Conservation (phyloP, 2,888 invertebrate species). For the Chrysodeixis includens region DNA sequence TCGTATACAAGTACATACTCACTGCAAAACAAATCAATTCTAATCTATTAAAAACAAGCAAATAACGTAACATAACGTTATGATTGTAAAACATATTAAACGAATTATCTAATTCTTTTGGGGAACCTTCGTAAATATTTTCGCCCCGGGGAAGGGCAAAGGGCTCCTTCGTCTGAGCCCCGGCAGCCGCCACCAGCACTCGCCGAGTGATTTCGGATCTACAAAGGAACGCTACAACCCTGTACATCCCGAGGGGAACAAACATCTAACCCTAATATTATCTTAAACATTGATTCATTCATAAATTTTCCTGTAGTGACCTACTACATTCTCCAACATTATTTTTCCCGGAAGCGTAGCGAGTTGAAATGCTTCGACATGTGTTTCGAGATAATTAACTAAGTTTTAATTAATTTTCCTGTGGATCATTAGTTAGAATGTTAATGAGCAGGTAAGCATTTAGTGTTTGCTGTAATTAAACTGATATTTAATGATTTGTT, state of each 20-base stretch:
- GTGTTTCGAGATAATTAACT: neutral
- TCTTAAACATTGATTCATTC: slow-evolving; percentile 8
- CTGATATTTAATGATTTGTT: slow-evolving; percentile 22
- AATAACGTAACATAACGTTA: neutral
- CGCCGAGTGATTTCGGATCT: neutral
- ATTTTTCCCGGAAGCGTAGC: neutral
- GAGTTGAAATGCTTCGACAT: neutral
- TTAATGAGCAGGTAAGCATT: neutral
- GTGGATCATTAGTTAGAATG: neutral
- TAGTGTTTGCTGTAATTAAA: neutral
- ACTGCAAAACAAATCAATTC: neutral
- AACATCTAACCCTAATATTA: neutral
- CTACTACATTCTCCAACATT: neutral
- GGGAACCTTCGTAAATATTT: neutral
- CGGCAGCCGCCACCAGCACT: neutral
- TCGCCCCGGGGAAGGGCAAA: neutral
- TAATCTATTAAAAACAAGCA: slow-evolving; percentile 12
- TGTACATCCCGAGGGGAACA: slow-evolving; percentile 1
- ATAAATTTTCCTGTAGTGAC: neutral
- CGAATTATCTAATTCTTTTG: neutral
- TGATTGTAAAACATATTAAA: neutral
- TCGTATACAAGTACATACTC: neutral
- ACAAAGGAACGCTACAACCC: slow-evolving; percentile 3
- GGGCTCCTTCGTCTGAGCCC: neutral
- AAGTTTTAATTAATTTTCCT: neutral